Percentiles rank a stretch among this genome's conserved stretches.
Evolutionary conservation across 1,140 invertebrate genomes (phyloP).

Genomic region (Lasioglossum baleicum): DNA sequence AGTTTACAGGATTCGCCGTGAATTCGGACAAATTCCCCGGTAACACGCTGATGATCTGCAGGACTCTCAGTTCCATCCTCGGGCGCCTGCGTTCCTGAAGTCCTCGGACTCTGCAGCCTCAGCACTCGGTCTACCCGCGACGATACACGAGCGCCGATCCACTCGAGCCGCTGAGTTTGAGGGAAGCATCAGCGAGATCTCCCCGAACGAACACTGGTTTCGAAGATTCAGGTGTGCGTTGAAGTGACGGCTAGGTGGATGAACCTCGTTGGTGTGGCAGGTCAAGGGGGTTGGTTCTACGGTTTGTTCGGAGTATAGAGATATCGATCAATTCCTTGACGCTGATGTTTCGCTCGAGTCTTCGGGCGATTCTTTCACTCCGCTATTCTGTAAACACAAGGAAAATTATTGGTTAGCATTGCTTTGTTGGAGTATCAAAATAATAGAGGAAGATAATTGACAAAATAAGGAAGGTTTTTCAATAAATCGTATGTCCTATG

Average conservation of each 20-base stretch:
- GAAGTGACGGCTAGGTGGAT: not conserved
- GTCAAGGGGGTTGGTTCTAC: not conserved
- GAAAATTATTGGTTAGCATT: too few species aligned
- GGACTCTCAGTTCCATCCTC: slow-evolving; percentile 68
- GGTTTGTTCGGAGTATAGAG: not conserved
- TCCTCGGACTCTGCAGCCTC: slow-evolving; percentile 38
- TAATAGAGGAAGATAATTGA: too few species aligned
- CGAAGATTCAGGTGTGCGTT: not conserved
- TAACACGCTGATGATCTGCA: slow-evolving; percentile 41
- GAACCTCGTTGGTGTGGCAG: slow-evolving; percentile 5
- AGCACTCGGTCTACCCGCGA: slow-evolving; percentile 23
- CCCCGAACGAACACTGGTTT: not conserved
- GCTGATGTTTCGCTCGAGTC: not conserved
- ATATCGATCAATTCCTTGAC: slow-evolving; percentile 35
- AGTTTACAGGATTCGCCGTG: slow-evolving; percentile 35
- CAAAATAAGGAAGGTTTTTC: too few species aligned
- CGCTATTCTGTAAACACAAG: slow-evolving; percentile 12
- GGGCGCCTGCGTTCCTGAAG: slow-evolving; percentile 36
- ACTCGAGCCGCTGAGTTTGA: slow-evolving; percentile 25
- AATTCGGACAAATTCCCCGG: slow-evolving; percentile 47
- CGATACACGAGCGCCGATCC: slow-evolving; percentile 49
- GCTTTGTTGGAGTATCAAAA: not conserved
- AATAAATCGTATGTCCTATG: too few species aligned
- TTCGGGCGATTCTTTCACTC: not conserved
- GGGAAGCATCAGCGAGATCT: slow-evolving; percentile 56